These are phyloP conservation scores for Hoplostethus mediterraneus DNA, from an alignment of 2,797 vertebrate species.

Conservation along the genomic window DNA sequence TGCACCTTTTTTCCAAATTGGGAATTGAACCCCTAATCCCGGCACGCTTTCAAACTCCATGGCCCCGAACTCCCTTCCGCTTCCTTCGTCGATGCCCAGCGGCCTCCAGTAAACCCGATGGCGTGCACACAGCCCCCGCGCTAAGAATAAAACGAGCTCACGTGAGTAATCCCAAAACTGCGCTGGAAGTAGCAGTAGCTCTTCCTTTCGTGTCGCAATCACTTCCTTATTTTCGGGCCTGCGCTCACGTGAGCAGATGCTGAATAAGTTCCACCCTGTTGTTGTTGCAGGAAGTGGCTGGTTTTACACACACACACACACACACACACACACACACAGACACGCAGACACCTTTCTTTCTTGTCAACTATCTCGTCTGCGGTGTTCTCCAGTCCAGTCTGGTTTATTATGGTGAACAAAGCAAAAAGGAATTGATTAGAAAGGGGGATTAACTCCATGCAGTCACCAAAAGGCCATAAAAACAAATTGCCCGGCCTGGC, in stretches of 20 bases:
- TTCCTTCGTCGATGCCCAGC: conserved; percentile 21
- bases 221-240: conserved; percentile 78
- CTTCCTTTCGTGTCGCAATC: conserved; percentile 76
- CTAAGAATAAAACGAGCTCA: conserved; percentile 75
- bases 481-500: conserved; percentile 51
- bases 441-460: conserved; percentile 55
- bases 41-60: too few species aligned
- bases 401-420: conserved; percentile 48
- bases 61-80: neutral
- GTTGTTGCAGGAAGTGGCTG: conserved; percentile 75
- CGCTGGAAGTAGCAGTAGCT: conserved; percentile 55
- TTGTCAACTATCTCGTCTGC: conserved; percentile 33
- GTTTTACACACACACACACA: conserved; percentile 8
- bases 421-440: conserved; percentile 66
- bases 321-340: conserved; percentile 23
- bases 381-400: conserved; percentile 11
- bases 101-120: conserved; percentile 62
- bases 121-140: conserved; percentile 35
- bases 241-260: conserved; percentile 70
- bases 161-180: conserved; percentile 64
- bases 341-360: conserved; percentile 12
- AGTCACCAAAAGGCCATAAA: conserved; percentile 45
- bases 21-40: too few species aligned
- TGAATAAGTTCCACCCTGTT: conserved; percentile 64
- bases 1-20: too few species aligned